Evolutionary conservation across 2,113 vertebrate species (phyloP).

Genomic region (Herpailurus yagouaroundi): DNA sequence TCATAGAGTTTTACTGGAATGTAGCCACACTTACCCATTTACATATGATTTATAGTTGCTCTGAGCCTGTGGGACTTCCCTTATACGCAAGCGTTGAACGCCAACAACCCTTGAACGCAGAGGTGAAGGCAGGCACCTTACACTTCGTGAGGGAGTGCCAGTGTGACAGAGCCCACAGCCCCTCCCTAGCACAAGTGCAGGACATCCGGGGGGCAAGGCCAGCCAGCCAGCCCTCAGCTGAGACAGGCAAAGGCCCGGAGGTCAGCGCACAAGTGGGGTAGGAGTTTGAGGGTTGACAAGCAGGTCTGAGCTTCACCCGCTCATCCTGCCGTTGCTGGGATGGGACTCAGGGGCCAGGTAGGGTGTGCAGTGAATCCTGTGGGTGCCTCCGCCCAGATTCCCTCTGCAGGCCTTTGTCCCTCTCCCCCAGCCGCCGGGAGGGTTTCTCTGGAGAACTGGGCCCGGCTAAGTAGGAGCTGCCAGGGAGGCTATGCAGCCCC

Average conservation of each 20-base stretch:
- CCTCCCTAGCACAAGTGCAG: neutral
- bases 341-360: fast-evolving
- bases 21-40: neutral
- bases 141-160: neutral
- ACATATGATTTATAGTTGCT: neutral
- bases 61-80: neutral
- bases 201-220: neutral
- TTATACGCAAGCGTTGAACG: neutral
- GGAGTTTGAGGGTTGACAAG: neutral
- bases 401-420: fast-evolving
- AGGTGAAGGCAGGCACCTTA: neutral
- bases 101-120: neutral
- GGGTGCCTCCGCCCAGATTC: fast-evolving
- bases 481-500: neutral
- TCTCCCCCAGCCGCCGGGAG: neutral
- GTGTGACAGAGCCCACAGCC: neutral
- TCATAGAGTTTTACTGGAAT: neutral
- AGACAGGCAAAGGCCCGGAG: too few relatives aligned
- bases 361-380: neutral
- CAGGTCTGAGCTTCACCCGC: neutral
- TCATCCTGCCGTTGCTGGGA: neutral
- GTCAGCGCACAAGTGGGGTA: fast-evolving
- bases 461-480: neutral
- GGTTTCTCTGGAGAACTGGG: neutral
- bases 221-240: neutral